Evolutionary conservation across 2,797 vertebrate genomes (phyloP), one percentile per base, ranked within the genome.

Genomic region (Pipistrellus pygmaeus): DNA sequence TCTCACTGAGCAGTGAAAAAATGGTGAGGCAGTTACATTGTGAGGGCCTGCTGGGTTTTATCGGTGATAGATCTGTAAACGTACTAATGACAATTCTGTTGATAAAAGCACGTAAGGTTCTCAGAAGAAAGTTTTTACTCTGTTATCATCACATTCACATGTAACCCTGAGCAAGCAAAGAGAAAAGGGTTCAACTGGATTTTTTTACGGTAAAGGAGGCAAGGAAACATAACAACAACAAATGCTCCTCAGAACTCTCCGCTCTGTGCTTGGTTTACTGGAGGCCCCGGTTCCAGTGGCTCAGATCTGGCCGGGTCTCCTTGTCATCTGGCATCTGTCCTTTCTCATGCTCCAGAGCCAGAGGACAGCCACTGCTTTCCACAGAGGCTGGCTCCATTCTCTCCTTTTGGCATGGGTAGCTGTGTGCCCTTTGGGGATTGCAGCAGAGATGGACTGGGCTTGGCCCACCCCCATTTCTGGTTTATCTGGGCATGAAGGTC

Each of bases 401-500:
- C 32, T 96, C 9, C 6, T n/a, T n/a, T 82, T 95, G 96, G 93
- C 94, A 96, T 93, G 32, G 62, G 72, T 82, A 88, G 64, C 69
- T 44, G 18, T 91, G 41, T 83, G 96, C 51, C 87, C 90, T 94
- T 95, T 87, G 69, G 75, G 89, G 48, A 82, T 3, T 91, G 48
- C 57, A 86, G 72, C 85, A 77, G 66, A 93, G 69, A 95, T 76
- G 46, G 71, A 89, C 55, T 93, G 73, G 64, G 46, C 51, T 78
- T 85, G 88, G 94, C 85, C 8, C 51, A n/a, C 38, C 82, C 35
- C 38, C 60, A 32, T 93, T 53, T 92, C 83, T 92, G 83, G 85
- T 82, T 97, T 88, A 95, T 96, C n/a, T 92, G 90, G 75, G 57
- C 72, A 69, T 95, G 90, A 96, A 95, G 93, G 94, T 96, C 41